A percentile compares a stretch with the other conserved stretches of the same genome.
Conservation (phyloP, 1,140 invertebrate species). For the Drosophila ambigua region DNA sequence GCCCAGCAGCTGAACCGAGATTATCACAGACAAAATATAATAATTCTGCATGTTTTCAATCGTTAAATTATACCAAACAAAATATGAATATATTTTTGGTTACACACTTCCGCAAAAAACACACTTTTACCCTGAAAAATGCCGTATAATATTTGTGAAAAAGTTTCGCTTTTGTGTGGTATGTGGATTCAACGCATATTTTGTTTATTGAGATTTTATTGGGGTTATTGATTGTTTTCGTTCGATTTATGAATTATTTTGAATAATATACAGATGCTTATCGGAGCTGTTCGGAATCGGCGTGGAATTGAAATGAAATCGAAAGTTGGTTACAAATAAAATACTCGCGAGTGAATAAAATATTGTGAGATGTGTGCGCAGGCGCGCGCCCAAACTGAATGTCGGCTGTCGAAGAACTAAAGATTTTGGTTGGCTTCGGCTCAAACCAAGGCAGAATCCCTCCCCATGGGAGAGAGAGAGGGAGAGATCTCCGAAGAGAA, state of each 20-base stretch:
- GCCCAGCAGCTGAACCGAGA: constrained; percentile 68
- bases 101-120: constrained; percentile 43
- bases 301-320: constrained; percentile 39
- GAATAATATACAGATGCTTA: constrained; percentile 16
- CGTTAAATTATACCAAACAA: constrained; percentile 10
- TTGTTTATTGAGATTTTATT: constrained; percentile 13
- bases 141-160: constrained; percentile 37
- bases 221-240: constrained; percentile 22
- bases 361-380: constrained; percentile 55
- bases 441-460: constrained; percentile 63
- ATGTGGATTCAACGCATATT: constrained; percentile 44
- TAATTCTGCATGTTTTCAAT: constrained; percentile 74
- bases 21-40: constrained; percentile 79
- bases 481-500: constrained; percentile 7
- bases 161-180: constrained; percentile 48
- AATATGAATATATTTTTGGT: constrained; percentile 29
- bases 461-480: constrained; percentile 18
- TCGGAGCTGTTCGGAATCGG: constrained; percentile 8
- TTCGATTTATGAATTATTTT: constrained; percentile 47
- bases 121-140: constrained; percentile 57
- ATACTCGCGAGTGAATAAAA: constrained; percentile 7
- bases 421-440: constrained; percentile 58
- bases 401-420: constrained; percentile 83
- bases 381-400: constrained; percentile 83
- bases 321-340: constrained; percentile 46